phyloP scores from a whole-genome alignment of 2,888 invertebrate species.

The Mythimna pallens region DNA sequence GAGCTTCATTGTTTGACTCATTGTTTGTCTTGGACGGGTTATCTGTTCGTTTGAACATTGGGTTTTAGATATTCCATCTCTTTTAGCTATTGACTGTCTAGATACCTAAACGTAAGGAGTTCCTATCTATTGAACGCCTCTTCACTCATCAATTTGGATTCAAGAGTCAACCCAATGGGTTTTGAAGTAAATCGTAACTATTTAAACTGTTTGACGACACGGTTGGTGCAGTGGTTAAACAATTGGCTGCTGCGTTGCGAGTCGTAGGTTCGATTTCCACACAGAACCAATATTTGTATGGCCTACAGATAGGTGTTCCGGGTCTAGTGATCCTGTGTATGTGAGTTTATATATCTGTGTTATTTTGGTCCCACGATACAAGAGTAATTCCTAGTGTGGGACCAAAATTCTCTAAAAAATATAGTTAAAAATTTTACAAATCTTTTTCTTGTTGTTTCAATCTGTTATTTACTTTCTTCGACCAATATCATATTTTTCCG shows the following conservation, averaged over 20 bases:
- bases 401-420: too few species aligned
- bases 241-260: too few species aligned
- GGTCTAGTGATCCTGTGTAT: too few species aligned
- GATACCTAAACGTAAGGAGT: conserved; percentile 19
- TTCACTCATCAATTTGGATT: conserved; percentile 7
- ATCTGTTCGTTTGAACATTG: conserved; percentile 61
- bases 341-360: too few species aligned
- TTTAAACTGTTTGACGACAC: not conserved
- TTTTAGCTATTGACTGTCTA: conserved; percentile 35
- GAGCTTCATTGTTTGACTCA: conserved; percentile 82
- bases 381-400: too few species aligned
- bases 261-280: too few species aligned
- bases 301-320: too few species aligned
- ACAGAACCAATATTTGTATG: too few species aligned
- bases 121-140: conserved; percentile 2
- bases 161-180: not conserved
- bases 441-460: not conserved
- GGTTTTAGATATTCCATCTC: conserved; percentile 40
- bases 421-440: too few species aligned
- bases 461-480: not conserved
- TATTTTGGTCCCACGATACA: too few species aligned
- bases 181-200: not conserved
- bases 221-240: too few species aligned
- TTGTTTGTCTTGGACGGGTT: conserved; percentile 72
- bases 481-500: not conserved